phyloP scores from a whole-genome alignment of 2,113 vertebrate species.

The Rhinogobius similis region DNA sequence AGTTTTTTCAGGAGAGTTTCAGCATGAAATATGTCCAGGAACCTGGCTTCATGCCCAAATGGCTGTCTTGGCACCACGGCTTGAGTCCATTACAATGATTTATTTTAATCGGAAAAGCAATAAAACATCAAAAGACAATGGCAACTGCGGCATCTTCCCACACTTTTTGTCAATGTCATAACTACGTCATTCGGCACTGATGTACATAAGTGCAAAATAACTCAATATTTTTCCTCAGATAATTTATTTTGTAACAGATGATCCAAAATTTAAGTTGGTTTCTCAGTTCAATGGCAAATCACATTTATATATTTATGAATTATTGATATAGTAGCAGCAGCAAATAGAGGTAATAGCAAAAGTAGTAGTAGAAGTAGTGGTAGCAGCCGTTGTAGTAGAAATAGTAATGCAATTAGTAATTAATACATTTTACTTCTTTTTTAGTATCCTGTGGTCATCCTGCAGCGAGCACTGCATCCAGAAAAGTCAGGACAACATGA shows the following conservation, averaged over 20 bases:
- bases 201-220: background rate
- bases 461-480: constrained; percentile 25
- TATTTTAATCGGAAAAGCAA: constrained; percentile 4
- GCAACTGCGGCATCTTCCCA: constrained; percentile 2
- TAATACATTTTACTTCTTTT: background rate
- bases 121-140: constrained; percentile 14
- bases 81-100: constrained; percentile 6
- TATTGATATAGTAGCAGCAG: no score
- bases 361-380: no score
- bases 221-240: background rate
- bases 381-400: no score
- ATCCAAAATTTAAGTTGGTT: background rate
- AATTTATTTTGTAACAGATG: background rate
- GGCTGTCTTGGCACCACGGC: background rate
- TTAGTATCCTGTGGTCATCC: background rate
- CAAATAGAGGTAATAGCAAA: no score
- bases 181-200: background rate
- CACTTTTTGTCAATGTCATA: background rate
- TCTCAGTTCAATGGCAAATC: background rate
- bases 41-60: constrained; percentile 6
- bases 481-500: constrained; percentile 41
- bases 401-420: no score
- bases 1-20: constrained; percentile 14
- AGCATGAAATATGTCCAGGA: constrained; percentile 9
- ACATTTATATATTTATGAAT: no score